phyloP scores from a whole-genome alignment of 2,797 vertebrate species.

The Oreochromis grahami region DNA sequence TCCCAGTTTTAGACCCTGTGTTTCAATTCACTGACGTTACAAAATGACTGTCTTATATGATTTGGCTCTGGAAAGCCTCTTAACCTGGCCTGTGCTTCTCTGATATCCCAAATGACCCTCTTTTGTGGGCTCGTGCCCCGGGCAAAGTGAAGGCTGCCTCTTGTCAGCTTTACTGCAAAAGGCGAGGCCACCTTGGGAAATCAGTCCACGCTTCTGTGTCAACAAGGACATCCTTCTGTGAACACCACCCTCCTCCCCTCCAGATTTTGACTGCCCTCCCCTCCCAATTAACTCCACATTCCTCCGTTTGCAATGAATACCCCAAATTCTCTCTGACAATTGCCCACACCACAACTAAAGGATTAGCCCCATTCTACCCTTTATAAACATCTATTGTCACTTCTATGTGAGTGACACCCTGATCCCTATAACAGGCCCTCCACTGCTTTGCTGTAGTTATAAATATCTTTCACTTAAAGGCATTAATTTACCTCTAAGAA shows the following conservation, averaged over 20 bases:
- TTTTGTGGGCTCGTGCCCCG: constrained; percentile 21
- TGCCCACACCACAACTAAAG: constrained; percentile 8
- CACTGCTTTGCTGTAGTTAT: constrained; percentile 2
- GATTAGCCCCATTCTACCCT: constrained; percentile 30
- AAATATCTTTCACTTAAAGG: constrained; percentile 18
- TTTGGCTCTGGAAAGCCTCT: not conserved
- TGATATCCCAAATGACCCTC: constrained; percentile 42
- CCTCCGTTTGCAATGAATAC: constrained; percentile 42
- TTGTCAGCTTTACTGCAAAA: constrained; percentile 19
- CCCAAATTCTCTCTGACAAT: constrained; percentile 33
- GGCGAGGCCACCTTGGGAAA: constrained; percentile 37
- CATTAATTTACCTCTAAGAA: constrained; percentile 13
- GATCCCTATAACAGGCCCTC: constrained; percentile 5
- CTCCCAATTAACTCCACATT: constrained; percentile 55
- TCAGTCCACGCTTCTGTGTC: constrained; percentile 55
- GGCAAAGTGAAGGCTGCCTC: not conserved
- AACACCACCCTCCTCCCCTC: not conserved
- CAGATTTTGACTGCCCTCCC: constrained; percentile 28
- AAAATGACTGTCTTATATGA: not conserved
- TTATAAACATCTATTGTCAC: constrained; percentile 39
- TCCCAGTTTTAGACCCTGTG: not conserved
- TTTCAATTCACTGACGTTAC: not conserved
- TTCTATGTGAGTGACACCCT: constrained; percentile 54
- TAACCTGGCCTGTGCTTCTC: constrained; percentile 17
- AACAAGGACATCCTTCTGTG: constrained; percentile 67